These are phyloP conservation scores for Ranitomeya imitator DNA, from an alignment of 2,113 vertebrate species.

Conservation along the genomic window DNA sequence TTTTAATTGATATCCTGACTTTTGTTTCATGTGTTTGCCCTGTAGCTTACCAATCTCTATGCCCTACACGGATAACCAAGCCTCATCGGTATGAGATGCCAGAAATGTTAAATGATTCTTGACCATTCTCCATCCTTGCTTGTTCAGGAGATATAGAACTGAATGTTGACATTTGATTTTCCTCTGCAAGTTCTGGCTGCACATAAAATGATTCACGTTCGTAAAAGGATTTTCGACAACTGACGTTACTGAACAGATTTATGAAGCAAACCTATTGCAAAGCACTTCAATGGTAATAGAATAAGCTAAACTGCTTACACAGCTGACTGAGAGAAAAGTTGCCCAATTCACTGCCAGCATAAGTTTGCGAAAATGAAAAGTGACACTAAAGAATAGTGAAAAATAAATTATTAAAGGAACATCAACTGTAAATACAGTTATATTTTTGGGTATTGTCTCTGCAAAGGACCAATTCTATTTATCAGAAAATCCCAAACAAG, in stretches of 20 bases:
- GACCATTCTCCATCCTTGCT: background rate
- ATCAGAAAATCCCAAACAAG: background rate
- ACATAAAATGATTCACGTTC: slow-evolving; percentile 35
- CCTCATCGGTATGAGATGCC: background rate
- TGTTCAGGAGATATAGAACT: slow-evolving; percentile 26
- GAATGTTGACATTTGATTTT: slow-evolving; percentile 43
- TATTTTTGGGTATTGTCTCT: background rate
- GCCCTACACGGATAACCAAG: background rate
- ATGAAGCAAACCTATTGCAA: slow-evolving; percentile 36
- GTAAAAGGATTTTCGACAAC: slow-evolving; percentile 30
- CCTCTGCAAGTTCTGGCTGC: slow-evolving; percentile 9
- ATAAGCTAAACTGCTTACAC: slow-evolving; percentile 42
- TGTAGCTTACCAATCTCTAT: background rate
- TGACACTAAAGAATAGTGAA: background rate
- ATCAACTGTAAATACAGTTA: background rate
- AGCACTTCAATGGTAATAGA: slow-evolving; percentile 26
- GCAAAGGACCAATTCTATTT: background rate
- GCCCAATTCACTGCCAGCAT: background rate
- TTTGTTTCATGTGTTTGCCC: background rate
- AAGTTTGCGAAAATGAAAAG: slow-evolving; percentile 4
- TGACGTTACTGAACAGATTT: slow-evolving; percentile 43
- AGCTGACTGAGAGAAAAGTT: slow-evolving; percentile 23
- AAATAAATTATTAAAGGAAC: slow-evolving; percentile 1
- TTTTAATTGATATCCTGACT: background rate
- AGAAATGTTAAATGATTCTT: slow-evolving; percentile 26